Evolutionary conservation across 2,797 vertebrate genomes (phyloP).

Genomic region (Dicrostonyx torquatus): DNA sequence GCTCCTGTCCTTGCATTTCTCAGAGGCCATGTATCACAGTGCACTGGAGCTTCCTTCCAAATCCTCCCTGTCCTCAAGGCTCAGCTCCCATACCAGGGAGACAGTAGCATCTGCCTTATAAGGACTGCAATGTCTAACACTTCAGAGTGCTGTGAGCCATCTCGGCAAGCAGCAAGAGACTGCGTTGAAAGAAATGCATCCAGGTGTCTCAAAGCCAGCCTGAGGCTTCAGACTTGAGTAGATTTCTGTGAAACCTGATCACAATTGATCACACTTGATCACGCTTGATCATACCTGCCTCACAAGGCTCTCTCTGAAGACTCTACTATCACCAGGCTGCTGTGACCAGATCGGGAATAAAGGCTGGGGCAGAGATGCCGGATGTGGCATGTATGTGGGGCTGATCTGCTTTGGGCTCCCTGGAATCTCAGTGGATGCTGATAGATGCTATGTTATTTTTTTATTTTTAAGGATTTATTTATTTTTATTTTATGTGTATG

Average conservation of each 20-base stretch:
- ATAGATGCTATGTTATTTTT: not conserved
- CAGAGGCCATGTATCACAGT: not conserved
- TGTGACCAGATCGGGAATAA: not conserved
- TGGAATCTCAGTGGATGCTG: not conserved
- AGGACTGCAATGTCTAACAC: not conserved
- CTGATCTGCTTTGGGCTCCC: not conserved
- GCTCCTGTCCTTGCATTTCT: not conserved
- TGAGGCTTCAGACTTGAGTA: not conserved
- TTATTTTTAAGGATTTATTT: not conserved
- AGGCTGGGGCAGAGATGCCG: not conserved
- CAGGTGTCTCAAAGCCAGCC: not conserved
- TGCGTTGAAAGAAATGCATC: not conserved
- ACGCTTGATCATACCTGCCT: not conserved
- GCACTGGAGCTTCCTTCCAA: not conserved
- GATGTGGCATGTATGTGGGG: not conserved
- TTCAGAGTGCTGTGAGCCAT: not conserved
- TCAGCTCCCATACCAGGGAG: not conserved
- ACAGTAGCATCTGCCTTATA: not conserved
- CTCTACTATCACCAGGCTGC: not conserved
- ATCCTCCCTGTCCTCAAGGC: not conserved
- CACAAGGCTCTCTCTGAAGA: not conserved
- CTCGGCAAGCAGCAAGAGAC: not conserved
- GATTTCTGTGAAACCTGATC: slow-evolving; percentile 10
- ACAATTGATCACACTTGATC: too few relatives aligned
- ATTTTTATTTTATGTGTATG: not conserved